These are phyloP conservation scores for Anarsia innoxiella DNA, from an alignment of 2,888 invertebrate species.

Conservation along the genomic window DNA sequence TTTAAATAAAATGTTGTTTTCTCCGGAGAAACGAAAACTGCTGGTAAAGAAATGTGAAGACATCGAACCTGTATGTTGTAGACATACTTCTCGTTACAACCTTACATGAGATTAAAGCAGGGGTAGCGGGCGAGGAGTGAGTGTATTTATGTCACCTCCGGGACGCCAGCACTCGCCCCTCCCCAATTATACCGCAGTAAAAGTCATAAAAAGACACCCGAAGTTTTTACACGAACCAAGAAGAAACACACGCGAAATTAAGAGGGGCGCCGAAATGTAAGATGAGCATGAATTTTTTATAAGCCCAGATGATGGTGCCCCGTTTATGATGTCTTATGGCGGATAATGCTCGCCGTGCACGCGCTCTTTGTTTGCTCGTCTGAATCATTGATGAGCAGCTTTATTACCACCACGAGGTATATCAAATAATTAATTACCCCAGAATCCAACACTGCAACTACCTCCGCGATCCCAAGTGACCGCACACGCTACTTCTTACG, in stretches of 20 bases:
- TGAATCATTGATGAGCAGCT: constrained; percentile 69
- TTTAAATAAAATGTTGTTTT: no score
- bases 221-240: constrained; percentile 75
- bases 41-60: no score
- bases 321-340: constrained; percentile 74
- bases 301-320: constrained; percentile 72
- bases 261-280: constrained; percentile 75
- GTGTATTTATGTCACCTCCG: constrained; percentile 74
- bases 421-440: constrained; percentile 61
- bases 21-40: no score
- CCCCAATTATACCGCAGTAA: constrained; percentile 76
- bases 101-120: constrained; percentile 70
- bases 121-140: constrained; percentile 52
- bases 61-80: no score
- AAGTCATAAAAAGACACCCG: constrained; percentile 76
- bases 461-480: constrained; percentile 1
- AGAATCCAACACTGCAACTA: background rate
- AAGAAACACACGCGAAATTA: constrained; percentile 73
- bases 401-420: constrained; percentile 57
- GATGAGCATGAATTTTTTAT: constrained; percentile 76
- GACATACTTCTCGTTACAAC: constrained; percentile 59
- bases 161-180: constrained; percentile 69
- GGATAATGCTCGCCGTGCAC: constrained; percentile 67
- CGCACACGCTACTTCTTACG: background rate
- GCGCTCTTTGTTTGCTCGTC: constrained; percentile 59